Conservation (phyloP, 2,797 vertebrate species). For the Delichon dasypus region DNA sequence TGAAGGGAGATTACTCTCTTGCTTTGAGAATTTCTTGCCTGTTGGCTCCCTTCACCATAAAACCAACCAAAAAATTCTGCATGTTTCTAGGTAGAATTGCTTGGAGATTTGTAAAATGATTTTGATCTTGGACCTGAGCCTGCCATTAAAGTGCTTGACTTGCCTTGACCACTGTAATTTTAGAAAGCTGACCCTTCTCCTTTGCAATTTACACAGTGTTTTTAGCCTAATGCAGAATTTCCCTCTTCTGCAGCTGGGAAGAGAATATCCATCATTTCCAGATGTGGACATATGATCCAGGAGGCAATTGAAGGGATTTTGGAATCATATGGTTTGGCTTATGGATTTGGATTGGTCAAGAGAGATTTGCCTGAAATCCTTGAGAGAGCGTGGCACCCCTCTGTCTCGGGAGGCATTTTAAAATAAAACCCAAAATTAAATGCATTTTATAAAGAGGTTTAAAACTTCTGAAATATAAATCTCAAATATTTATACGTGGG, state of each 20-base stretch:
- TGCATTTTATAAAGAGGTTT: conserved; percentile 35
- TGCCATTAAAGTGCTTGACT: conserved; percentile 46
- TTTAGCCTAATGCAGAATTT: conserved; percentile 59
- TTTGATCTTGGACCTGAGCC: conserved; percentile 44
- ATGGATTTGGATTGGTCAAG: conserved; percentile 38
- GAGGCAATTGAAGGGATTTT: conserved; percentile 47
- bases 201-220: conserved; percentile 49
- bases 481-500: conserved; percentile 57
- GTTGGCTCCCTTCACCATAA: neutral
- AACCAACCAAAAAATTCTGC: neutral
- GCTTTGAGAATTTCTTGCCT: neutral
- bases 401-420: conserved; percentile 24
- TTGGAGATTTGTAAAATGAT: conserved; percentile 13
- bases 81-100: neutral
- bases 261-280: conserved; percentile 48
- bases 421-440: conserved; percentile 57
- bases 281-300: conserved; percentile 39
- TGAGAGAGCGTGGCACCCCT: neutral
- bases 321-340: conserved; percentile 41
- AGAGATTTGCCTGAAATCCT: conserved; percentile 22
- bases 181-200: conserved; percentile 53
- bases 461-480: conserved; percentile 60
- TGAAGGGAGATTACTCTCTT: conserved; percentile 33
- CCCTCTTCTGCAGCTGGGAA: conserved; percentile 29
- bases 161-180: conserved; percentile 56